Evolutionary conservation across 2,888 invertebrate genomes (phyloP).

Genomic region (Zeuzera pyrina): DNA sequence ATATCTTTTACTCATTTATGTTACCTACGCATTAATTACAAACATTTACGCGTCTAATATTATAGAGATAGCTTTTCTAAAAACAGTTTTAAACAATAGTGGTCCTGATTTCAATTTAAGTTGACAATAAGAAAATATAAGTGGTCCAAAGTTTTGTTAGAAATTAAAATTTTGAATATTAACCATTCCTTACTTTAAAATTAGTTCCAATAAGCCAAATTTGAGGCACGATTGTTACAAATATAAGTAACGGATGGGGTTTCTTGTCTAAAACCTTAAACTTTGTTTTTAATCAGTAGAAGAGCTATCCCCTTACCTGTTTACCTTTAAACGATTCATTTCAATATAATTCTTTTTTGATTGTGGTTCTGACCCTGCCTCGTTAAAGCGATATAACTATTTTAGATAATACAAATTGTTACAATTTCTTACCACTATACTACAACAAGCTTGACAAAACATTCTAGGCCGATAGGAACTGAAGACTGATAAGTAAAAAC

Average conservation of each 20-base stretch:
- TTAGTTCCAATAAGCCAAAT: constrained; percentile 10
- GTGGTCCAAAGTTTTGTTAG: constrained; percentile 53
- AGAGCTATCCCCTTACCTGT: constrained; percentile 50
- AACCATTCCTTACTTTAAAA: too few relatives aligned
- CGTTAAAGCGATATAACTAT: constrained; percentile 65
- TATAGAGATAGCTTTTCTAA: constrained; percentile 59
- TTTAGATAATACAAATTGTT: constrained; percentile 46
- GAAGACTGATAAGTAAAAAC: constrained; percentile 32
- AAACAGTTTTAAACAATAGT: constrained; percentile 33
- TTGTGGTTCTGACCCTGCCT: constrained; percentile 69
- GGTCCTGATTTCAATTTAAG: constrained; percentile 48
- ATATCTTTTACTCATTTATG: constrained; percentile 18
- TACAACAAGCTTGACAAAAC: constrained; percentile 58
- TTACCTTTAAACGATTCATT: constrained; percentile 35
- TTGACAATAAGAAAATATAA: constrained; percentile 49
- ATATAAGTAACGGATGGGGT: neutral
- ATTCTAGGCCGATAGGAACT: constrained; percentile 69
- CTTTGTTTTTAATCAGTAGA: constrained; percentile 22
- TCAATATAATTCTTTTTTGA: constrained; percentile 44
- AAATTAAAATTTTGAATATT: constrained; percentile 10
- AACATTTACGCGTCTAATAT: constrained; percentile 36
- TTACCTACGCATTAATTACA: constrained; percentile 25
- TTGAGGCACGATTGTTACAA: constrained; percentile 2
- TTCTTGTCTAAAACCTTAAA: too few relatives aligned
- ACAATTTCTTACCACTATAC: constrained; percentile 31